These are phyloP conservation scores for Rhagium mordax DNA, from an alignment of 2,888 invertebrate species.

Conservation along the genomic window DNA sequence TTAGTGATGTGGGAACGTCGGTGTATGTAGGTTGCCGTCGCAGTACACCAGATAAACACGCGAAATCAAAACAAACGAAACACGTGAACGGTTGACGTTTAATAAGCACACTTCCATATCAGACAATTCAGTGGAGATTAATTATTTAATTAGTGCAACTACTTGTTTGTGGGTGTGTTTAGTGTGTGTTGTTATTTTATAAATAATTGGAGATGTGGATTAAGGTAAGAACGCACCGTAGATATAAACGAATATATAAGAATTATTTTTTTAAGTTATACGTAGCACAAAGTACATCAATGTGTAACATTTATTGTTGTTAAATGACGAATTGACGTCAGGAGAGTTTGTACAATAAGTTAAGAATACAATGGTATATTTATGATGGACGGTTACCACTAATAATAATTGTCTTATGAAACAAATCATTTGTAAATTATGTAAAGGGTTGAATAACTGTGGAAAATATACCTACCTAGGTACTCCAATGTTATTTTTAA, in stretches of 20 bases:
- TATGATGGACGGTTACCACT: not conserved
- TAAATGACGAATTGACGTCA: constrained; percentile 14
- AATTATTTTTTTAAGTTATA: not conserved
- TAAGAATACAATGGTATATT: constrained; percentile 8
- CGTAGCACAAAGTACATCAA: not conserved
- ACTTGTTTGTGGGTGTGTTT: constrained; percentile 14
- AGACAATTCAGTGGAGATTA: not conserved
- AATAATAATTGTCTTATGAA: not conserved
- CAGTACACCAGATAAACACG: not conserved
- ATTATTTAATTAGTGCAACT: not conserved
- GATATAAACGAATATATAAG: not conserved
- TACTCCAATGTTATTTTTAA: too few species aligned
- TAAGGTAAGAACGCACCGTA: not conserved
- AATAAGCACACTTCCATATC: not conserved
- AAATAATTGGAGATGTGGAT: not conserved
- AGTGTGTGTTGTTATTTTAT: not conserved
- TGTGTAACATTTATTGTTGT: not conserved
- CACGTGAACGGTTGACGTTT: constrained; percentile 24
- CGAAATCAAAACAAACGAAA: constrained; percentile 27
- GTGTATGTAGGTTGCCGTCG: constrained; percentile 13
- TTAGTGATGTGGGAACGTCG: constrained; percentile 24
- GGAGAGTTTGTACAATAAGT: not conserved
- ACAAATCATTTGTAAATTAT: not conserved
- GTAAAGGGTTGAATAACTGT: not conserved
- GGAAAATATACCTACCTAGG: not conserved